Base-by-base conservation (phyloP, 2,113 vertebrate genomes). In the Callocephalon fimbriatum region DNA sequence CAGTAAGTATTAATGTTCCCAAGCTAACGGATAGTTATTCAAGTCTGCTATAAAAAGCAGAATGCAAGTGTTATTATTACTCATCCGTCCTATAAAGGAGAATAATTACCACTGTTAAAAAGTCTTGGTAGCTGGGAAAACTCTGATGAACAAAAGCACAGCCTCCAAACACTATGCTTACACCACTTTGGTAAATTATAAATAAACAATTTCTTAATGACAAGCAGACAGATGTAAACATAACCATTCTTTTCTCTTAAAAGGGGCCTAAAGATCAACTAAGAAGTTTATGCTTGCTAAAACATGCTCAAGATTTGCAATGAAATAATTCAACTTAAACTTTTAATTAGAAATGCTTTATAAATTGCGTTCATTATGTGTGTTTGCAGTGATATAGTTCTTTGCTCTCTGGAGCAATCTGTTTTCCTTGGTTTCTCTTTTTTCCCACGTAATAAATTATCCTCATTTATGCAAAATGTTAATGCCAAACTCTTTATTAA, bases 361-460 rank as follows among this genome's bases (percentile, higher is more conserved):
- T 83, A 95, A 97, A 97, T 91, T 83, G 29, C 59, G 61, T 89
- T 96, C 95, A 85, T 97, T 97, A 95, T 94, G 83, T 81, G 77
- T 86, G 67, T 93, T 95, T 96, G 81, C 91, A 94, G 72, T 97
- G 94, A 97, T 97, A 59, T 51, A 96, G 97, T 94, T 97, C 97
- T 96, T 96, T 85, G 74, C 94, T 95, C 83, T 93, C 93, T 72
- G 25, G 10, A 93, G 18, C 54, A 84, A 97, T 96, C 62, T 80
- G 82, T 94, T 97, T 96, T 97, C 95, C 59, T 92, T 93, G 70
- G 78, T 91, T 97, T 94, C 63, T 90, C 76, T 93, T 94, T 97
- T 88, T 40, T 15, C 22, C 35, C 62, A 50, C 11, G 51, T 81
- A 96, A 91, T 77, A 94, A 86, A 96, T 83, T 90, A 81, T 97